Evolutionary conservation across 2,888 invertebrate genomes (phyloP).

Genomic region (Cheilosia vulpina): DNA sequence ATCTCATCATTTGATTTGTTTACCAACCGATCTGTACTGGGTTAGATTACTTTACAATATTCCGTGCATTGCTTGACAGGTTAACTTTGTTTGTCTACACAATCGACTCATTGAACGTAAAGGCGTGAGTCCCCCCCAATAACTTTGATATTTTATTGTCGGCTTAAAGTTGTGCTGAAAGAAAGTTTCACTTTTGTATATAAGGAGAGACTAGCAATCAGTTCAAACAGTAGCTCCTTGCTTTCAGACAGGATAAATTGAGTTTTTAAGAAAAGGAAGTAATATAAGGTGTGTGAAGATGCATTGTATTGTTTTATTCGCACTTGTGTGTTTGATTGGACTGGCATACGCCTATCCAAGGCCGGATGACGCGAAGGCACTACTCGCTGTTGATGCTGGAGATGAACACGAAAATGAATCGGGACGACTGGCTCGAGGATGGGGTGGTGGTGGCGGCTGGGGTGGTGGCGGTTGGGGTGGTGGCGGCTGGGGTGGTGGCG

Average conservation of each 20-base stretch:
- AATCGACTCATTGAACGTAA: too few species aligned
- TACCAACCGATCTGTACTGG: neutral
- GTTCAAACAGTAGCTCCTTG: neutral
- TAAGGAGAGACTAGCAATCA: neutral
- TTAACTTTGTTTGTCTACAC: neutral
- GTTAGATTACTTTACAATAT: neutral
- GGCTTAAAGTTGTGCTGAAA: neutral
- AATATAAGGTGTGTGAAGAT: neutral
- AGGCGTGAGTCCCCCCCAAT: neutral
- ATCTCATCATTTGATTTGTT: neutral
- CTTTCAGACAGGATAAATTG: neutral
- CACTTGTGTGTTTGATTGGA: slow-evolving; percentile 4
- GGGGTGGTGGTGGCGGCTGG: neutral
- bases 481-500: neutral
- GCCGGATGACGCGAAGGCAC: too few species aligned
- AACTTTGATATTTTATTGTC: neutral
- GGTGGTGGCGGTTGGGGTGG: neutral
- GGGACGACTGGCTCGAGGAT: slow-evolving; percentile 9
- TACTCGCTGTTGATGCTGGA: slow-evolving; percentile 19
- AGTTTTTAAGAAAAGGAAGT: neutral
- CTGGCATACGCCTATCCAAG: too few species aligned
- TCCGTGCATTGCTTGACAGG: neutral
- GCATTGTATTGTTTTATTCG: slow-evolving; percentile 18
- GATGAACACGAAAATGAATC: slow-evolving; percentile 9
- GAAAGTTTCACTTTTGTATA: neutral